Conservation (phyloP, 2,797 vertebrate genomes). For the Adrianichthys oophorus region DNA sequence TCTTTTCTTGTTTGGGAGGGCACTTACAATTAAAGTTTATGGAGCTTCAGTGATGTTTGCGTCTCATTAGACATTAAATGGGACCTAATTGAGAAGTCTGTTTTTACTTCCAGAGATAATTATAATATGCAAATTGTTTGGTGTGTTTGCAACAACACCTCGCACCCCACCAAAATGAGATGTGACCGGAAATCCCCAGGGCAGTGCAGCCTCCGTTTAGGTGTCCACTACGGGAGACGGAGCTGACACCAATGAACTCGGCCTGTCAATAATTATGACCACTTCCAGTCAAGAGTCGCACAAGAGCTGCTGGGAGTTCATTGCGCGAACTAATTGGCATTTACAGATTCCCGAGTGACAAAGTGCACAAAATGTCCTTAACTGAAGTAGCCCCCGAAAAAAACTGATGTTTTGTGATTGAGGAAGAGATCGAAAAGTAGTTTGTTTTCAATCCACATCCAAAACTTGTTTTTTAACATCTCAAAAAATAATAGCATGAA, state of each 20-base stretch:
- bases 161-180: constrained; percentile 44
- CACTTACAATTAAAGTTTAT: constrained; percentile 58
- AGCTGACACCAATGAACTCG: constrained; percentile 61
- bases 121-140: constrained; percentile 71
- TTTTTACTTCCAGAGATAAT: constrained; percentile 56
- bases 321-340: constrained; percentile 68
- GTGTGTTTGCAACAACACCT: constrained; percentile 44
- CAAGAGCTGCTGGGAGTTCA: constrained; percentile 58
- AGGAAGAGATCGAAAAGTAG: no score
- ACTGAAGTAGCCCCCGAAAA: constrained; percentile 21
- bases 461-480: no score
- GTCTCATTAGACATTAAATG: constrained; percentile 52
- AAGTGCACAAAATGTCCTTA: constrained; percentile 49
- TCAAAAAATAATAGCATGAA: no score
- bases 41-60: constrained; percentile 40
- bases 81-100: constrained; percentile 57
- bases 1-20: constrained; percentile 30
- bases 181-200: constrained; percentile 57
- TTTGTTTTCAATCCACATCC: constrained; percentile 6
- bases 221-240: constrained; percentile 36
- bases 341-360: constrained; percentile 61
- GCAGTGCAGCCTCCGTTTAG: constrained; percentile 32
- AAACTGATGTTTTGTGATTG: constrained; percentile 2
- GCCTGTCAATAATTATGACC: constrained; percentile 76
- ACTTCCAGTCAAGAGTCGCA: constrained; percentile 61